Conservation (phyloP, 1,140 invertebrate species). For the Nebria ingens region DNA sequence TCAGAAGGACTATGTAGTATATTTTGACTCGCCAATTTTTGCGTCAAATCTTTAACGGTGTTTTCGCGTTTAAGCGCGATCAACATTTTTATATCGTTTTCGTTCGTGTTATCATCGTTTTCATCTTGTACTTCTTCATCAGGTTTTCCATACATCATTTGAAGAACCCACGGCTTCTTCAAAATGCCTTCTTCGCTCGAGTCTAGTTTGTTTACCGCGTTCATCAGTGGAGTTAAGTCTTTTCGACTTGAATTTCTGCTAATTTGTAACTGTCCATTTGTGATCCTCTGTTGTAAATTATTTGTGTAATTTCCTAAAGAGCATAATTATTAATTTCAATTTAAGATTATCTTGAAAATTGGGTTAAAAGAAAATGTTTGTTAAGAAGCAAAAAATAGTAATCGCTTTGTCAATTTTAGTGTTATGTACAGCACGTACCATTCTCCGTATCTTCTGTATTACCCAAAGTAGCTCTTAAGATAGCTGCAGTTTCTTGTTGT, state of each 20-base stretch:
- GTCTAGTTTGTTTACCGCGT: slow-evolving; percentile 46
- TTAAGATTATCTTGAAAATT: too few relatives aligned
- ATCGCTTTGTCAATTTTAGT: too few relatives aligned
- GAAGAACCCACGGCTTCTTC: slow-evolving; percentile 51
- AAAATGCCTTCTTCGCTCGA: slow-evolving; percentile 35
- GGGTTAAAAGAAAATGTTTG: too few relatives aligned
- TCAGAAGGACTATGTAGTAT: slow-evolving; percentile 46
- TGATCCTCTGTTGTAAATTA: slow-evolving; percentile 43
- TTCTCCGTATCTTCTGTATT: neutral
- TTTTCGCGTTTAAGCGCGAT: slow-evolving; percentile 60
- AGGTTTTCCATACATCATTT: slow-evolving; percentile 37
- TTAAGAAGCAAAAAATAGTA: too few relatives aligned
- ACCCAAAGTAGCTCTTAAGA: slow-evolving; percentile 20
- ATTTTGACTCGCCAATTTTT: slow-evolving; percentile 64
- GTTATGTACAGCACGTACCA: neutral
- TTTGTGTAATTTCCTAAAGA: slow-evolving; percentile 41
- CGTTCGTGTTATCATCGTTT: slow-evolving; percentile 41
- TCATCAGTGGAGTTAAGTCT: slow-evolving; percentile 45
- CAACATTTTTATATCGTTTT: slow-evolving; percentile 47
- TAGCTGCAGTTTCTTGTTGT: slow-evolving; percentile 54
- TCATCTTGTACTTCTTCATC: slow-evolving; percentile 39
- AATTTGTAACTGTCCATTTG: slow-evolving; percentile 37
- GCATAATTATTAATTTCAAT: too few relatives aligned
- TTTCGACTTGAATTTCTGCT: slow-evolving; percentile 37
- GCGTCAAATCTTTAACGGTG: slow-evolving; percentile 77